phyloP scores from a whole-genome alignment of 2,888 invertebrate genomes.

The Hololepta plana region DNA sequence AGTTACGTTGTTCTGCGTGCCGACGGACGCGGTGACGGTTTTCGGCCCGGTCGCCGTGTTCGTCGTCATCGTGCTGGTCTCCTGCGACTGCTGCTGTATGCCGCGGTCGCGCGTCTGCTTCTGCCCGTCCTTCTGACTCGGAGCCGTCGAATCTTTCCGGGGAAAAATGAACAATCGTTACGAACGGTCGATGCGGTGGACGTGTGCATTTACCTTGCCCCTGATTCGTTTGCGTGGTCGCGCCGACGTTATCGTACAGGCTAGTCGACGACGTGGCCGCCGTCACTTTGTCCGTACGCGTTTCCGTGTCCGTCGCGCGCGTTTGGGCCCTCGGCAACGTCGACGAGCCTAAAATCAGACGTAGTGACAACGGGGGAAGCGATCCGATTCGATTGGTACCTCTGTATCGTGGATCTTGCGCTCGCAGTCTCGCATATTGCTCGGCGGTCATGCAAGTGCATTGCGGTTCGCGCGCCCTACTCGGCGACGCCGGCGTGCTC shows the following conservation, averaged over 20 bases:
- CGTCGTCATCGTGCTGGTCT: slow-evolving; percentile 47
- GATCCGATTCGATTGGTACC: too few relatives aligned
- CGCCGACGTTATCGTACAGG: slow-evolving; percentile 65
- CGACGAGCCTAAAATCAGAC: slow-evolving; percentile 46
- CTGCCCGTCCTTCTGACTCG: neutral
- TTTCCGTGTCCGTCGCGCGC: slow-evolving; percentile 44
- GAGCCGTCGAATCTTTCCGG: neutral
- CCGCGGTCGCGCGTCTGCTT: slow-evolving; percentile 24
- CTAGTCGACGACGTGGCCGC: slow-evolving; percentile 79
- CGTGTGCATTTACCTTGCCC: slow-evolving; percentile 19
- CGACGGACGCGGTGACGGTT: slow-evolving; percentile 46
- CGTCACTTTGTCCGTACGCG: slow-evolving; percentile 50
- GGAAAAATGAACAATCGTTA: slow-evolving; percentile 3
- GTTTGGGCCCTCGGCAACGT: slow-evolving; percentile 65
- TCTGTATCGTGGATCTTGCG: slow-evolving; percentile 69
- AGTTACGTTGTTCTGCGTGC: slow-evolving; percentile 52
- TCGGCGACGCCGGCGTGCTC: slow-evolving; percentile 87
- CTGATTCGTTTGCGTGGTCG: slow-evolving; percentile 21
- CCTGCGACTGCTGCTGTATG: slow-evolving; percentile 52
- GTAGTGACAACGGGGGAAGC: slow-evolving; percentile 4
- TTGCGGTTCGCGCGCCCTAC: slow-evolving; percentile 67
- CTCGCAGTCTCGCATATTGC: slow-evolving; percentile 70
- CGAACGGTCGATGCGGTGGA: neutral
- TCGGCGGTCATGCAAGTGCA: slow-evolving; percentile 93
- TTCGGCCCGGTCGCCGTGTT: slow-evolving; percentile 43